Conservation (phyloP, 2,888 invertebrate species). For the Nephrotoma guestfalica region DNA sequence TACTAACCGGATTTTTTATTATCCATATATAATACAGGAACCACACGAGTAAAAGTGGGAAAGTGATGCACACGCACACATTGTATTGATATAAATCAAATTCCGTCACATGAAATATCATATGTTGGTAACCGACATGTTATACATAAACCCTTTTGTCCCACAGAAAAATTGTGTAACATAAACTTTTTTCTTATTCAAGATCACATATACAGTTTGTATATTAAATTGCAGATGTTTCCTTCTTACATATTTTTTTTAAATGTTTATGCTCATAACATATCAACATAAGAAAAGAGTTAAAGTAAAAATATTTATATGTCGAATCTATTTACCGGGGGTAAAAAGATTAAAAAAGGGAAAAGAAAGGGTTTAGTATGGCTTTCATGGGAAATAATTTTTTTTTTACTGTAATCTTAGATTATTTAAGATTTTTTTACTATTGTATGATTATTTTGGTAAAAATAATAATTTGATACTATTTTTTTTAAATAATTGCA, state of each 20-base stretch:
- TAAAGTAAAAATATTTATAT: background rate
- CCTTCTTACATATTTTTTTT: background rate
- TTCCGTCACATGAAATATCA: background rate
- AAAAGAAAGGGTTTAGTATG: background rate
- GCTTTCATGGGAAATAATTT: background rate
- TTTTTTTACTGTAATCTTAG: background rate
- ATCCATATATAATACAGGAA: background rate
- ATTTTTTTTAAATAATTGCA: background rate
- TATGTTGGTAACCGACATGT: background rate
- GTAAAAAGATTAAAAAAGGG: background rate
- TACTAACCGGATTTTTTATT: no score
- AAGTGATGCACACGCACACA: background rate
- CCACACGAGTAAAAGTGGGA: background rate
- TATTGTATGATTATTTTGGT: background rate
- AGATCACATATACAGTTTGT: background rate
- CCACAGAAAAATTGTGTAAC: background rate
- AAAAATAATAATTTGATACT: background rate
- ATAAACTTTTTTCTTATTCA: background rate
- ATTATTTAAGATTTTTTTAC: background rate
- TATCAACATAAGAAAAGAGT: background rate
- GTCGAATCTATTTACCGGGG: background rate
- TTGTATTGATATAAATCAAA: background rate
- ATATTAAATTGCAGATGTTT: background rate
- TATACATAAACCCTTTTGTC: background rate
- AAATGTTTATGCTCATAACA: background rate